phyloP scores from a whole-genome alignment of 2,113 vertebrate species.

The Oreamnos americanus region DNA sequence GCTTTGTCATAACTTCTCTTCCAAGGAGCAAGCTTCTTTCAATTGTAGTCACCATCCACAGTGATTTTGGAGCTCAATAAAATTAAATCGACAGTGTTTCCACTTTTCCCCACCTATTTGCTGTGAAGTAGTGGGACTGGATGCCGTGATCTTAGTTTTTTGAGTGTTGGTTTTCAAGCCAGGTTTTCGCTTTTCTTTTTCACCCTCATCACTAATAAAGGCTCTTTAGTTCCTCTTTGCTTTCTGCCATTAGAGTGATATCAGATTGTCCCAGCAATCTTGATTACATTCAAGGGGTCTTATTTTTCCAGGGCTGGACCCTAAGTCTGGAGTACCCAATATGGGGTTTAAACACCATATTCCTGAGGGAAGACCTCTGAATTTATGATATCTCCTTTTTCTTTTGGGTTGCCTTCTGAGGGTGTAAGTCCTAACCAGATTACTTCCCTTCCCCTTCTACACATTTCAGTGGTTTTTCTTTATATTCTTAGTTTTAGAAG shows the following conservation, averaged over 20 bases:
- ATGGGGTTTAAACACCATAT: background rate
- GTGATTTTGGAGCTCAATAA: background rate
- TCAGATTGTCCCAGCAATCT: background rate
- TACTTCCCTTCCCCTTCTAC: background rate
- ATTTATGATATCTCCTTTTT: background rate
- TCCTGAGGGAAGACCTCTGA: background rate
- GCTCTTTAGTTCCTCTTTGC: background rate
- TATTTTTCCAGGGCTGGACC: background rate
- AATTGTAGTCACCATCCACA: background rate
- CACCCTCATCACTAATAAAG: background rate
- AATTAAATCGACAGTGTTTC: background rate
- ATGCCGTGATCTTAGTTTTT: background rate
- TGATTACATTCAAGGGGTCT: background rate
- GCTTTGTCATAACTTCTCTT: background rate
- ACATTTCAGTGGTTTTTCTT: background rate
- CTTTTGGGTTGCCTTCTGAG: background rate
- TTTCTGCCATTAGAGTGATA: background rate
- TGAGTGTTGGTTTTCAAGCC: background rate
- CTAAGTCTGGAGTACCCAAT: background rate
- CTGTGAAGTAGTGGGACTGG: background rate
- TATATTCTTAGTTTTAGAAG: background rate
- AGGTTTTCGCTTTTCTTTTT: background rate
- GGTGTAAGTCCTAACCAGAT: background rate
- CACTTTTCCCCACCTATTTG: background rate
- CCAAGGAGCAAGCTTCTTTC: background rate